phyloP scores from a whole-genome alignment of 2,797 vertebrate species.

The Chelon auratus region DNA sequence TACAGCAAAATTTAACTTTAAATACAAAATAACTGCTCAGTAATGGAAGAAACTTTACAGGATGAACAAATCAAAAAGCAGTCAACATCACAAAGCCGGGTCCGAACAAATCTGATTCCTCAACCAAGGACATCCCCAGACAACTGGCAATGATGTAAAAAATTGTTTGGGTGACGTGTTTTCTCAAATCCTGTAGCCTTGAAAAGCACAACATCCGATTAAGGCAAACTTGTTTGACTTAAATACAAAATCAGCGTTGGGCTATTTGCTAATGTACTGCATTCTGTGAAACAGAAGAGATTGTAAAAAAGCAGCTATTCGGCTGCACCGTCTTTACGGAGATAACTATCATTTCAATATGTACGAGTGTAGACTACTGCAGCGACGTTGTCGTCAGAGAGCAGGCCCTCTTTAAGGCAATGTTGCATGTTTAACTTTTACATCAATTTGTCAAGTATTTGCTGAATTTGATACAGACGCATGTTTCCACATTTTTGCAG shows the following conservation, averaged over 20 bases:
- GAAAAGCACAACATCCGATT: background rate
- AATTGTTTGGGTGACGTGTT: background rate
- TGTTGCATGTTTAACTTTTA: background rate
- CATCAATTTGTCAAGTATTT: background rate
- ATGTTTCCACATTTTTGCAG: too few species aligned
- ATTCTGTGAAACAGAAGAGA: background rate
- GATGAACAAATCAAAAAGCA: background rate
- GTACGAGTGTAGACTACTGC: background rate
- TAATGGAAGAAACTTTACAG: background rate
- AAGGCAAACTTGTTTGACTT: background rate
- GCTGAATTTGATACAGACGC: background rate
- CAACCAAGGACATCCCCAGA: background rate
- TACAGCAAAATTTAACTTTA: too few species aligned
- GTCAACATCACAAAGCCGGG: background rate
- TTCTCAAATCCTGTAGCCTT: background rate
- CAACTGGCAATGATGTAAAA: background rate
- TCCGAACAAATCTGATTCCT: background rate
- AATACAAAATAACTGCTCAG: background rate
- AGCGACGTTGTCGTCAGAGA: background rate
- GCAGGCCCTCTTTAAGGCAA: slow-evolving; percentile 20
- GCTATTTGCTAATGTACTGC: background rate
- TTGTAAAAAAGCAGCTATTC: background rate
- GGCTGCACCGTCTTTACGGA: background rate
- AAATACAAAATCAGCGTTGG: slow-evolving; percentile 3
- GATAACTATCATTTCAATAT: background rate